Conservation (phyloP, 1,140 invertebrate genomes). For the Bombus vancouverensis region DNA sequence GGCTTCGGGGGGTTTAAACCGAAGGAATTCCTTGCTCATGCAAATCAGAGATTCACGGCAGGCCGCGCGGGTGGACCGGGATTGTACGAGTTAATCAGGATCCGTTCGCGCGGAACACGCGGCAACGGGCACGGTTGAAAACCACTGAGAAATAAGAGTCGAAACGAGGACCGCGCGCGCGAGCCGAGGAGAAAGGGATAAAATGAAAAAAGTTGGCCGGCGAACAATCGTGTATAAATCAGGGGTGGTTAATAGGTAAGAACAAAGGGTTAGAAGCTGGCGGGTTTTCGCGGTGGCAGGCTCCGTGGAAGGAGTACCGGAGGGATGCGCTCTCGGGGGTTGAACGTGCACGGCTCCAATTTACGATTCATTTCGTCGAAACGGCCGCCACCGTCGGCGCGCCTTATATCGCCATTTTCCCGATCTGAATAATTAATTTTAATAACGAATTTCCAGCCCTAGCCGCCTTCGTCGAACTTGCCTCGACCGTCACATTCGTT, state of each 20-base stretch:
- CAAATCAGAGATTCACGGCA: constrained; percentile 74
- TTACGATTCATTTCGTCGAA: constrained; percentile 81
- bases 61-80: constrained; percentile 52
- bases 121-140: constrained; percentile 55
- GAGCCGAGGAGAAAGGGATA: constrained; percentile 59
- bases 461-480: constrained; percentile 39
- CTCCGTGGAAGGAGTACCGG: constrained; percentile 36
- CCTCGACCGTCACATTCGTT: constrained; percentile 39
- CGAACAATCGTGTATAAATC: constrained; percentile 78
- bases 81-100: constrained; percentile 75
- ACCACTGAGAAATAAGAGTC: constrained; percentile 67
- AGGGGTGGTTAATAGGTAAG: constrained; percentile 77
- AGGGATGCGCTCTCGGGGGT: constrained; percentile 73
- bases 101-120: constrained; percentile 66
- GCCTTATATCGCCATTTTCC: constrained; percentile 80
- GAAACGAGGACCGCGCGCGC: background rate
- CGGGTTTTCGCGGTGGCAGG: constrained; percentile 43
- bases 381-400: constrained; percentile 75
- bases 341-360: constrained; percentile 77
- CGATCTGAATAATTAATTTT: constrained; percentile 82
- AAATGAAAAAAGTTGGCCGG: constrained; percentile 79
- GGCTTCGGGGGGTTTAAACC: constrained; percentile 69
- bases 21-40: constrained; percentile 77
- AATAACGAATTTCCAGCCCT: constrained; percentile 78
- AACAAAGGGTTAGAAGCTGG: constrained; percentile 75